A percentile compares a stretch with the other conserved stretches of the same genome.
These are phyloP conservation scores for Gobionotothen gibberifrons DNA, from an alignment of 2,797 vertebrate genomes.

Conservation along the genomic window DNA sequence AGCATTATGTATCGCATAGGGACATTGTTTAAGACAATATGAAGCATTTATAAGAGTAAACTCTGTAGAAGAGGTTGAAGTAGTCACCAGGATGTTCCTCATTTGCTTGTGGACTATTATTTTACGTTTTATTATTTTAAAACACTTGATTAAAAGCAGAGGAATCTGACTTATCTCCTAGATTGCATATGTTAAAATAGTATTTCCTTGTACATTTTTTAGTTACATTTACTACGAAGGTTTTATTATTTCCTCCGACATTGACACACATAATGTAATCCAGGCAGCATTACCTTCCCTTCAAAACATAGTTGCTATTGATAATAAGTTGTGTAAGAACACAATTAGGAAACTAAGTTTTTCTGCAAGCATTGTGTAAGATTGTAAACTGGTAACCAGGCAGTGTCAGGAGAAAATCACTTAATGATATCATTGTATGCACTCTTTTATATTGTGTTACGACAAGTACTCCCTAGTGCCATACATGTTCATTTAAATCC, in stretches of 20 bases:
- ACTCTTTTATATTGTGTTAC: neutral
- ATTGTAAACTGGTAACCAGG: neutral
- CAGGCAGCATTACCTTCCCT: neutral
- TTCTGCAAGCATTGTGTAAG: neutral
- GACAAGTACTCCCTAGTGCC: neutral
- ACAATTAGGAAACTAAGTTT: neutral
- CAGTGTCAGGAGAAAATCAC: neutral
- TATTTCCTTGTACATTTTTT: no score
- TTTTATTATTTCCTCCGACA: neutral
- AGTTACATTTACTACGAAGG: neutral
- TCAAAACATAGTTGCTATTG: neutral
- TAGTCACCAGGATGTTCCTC: no score
- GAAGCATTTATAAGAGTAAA: no score
- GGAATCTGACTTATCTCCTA: neutral
- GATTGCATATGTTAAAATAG: neutral
- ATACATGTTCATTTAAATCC: neutral
- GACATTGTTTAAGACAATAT: no score
- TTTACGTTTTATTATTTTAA: neutral
- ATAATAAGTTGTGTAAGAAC: neutral
- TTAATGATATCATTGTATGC: neutral
- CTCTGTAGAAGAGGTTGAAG: no score
- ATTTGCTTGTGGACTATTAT: no score
- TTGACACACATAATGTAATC: neutral
- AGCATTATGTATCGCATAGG: no score
- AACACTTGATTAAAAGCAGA: neutral